Evolutionary conservation across 2,113 vertebrate species (phyloP).

Genomic region (Agapornis roseicollis): DNA sequence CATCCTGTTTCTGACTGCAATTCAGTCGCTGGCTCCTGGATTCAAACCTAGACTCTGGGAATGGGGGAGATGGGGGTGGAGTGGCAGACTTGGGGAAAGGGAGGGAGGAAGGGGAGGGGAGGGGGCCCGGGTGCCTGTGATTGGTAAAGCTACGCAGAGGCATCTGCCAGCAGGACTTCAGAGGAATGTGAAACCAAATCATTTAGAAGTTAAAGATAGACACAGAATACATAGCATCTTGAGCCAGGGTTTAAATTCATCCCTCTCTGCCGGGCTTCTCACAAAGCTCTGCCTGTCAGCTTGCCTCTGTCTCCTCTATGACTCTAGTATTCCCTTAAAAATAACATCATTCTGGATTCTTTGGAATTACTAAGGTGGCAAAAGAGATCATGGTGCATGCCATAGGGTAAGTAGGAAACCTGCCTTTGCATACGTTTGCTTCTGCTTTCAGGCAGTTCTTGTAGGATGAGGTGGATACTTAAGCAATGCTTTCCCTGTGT

Average conservation of each 20-base stretch:
- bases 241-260: slow-evolving; percentile 82
- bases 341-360: slow-evolving; percentile 35
- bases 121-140: slow-evolving; percentile 74
- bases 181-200: slow-evolving; percentile 94
- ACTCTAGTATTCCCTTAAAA: slow-evolving; percentile 39
- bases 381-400: slow-evolving; percentile 76
- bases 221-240: slow-evolving; percentile 76
- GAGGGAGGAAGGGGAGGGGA: slow-evolving; percentile 64
- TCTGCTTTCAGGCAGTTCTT: background rate
- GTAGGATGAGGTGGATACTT: background rate
- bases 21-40: background rate
- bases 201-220: slow-evolving; percentile 98
- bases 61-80: background rate
- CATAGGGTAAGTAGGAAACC: slow-evolving; percentile 80
- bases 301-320: slow-evolving; percentile 44
- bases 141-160: slow-evolving; percentile 79
- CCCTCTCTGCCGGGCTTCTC: slow-evolving; percentile 60
- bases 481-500: background rate
- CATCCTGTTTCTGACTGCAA: background rate
- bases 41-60: background rate
- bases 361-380: slow-evolving; percentile 55
- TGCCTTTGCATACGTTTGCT: background rate
- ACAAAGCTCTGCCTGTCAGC: slow-evolving; percentile 38
- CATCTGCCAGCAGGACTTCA: slow-evolving; percentile 83
- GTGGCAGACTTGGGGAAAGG: background rate